Evolutionary conservation across 2,113 vertebrate species (phyloP).

Genomic region (Anas platyrhynchos): DNA sequence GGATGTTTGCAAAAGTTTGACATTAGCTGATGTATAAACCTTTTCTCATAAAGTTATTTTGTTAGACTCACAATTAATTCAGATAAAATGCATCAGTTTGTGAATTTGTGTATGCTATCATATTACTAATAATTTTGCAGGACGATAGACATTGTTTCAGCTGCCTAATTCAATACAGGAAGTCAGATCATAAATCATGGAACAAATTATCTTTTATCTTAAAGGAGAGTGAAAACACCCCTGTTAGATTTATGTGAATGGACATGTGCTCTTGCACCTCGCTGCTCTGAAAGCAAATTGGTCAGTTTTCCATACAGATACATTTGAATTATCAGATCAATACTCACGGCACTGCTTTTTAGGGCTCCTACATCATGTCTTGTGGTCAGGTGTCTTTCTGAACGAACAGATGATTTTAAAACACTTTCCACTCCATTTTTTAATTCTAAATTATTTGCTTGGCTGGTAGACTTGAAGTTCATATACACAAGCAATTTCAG

Average conservation of each 20-base stretch:
- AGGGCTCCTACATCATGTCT: background rate
- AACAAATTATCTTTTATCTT: conserved; percentile 44
- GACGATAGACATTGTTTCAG: conserved; percentile 3
- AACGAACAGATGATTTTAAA: background rate
- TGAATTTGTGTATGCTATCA: background rate
- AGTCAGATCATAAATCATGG: conserved; percentile 23
- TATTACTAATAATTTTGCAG: conserved; percentile 15
- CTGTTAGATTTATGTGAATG: background rate
- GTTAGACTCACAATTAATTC: background rate
- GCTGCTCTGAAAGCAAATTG: background rate
- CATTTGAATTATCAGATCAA: background rate
- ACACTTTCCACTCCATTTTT: background rate
- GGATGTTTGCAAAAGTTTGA: background rate
- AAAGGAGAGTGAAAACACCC: conserved; percentile 19
- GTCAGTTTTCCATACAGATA: background rate
- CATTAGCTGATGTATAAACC: background rate
- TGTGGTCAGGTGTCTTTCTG: background rate
- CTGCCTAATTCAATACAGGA: background rate
- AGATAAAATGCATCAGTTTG: background rate
- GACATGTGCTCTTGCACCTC: conserved; percentile 1
- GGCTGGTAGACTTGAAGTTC: background rate
- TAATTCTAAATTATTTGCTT: background rate
- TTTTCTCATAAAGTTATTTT: background rate
- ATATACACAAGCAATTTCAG: background rate
- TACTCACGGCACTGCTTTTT: background rate